Conservation (phyloP, 2,113 vertebrate genomes). For the Phyllopteryx taeniolatus region DNA sequence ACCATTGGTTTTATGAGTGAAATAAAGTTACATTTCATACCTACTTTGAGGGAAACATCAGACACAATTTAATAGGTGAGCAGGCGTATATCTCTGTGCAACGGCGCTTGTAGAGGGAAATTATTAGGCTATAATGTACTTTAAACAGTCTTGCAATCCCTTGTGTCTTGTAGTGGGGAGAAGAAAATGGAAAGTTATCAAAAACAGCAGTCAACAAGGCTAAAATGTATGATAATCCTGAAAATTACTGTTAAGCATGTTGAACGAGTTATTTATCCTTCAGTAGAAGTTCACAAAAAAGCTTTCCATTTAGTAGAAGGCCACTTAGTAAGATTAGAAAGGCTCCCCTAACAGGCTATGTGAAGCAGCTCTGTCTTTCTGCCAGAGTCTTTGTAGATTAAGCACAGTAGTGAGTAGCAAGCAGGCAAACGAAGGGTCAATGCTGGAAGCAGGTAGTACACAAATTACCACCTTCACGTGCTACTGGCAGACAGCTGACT, state of each 20-base stretch:
- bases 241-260: conserved; percentile 35
- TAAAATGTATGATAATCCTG: conserved; percentile 30
- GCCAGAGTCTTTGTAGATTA: conserved; percentile 65
- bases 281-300: conserved; percentile 33
- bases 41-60: not conserved
- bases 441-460: conserved; percentile 52
- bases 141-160: not conserved
- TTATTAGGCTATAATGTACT: not conserved
- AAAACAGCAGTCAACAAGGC: conserved; percentile 24
- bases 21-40: conserved; percentile 15
- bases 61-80: not conserved
- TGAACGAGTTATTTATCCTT: conserved; percentile 53
- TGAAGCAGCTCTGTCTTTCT: conserved; percentile 34
- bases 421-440: conserved; percentile 55
- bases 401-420: conserved; percentile 21
- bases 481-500: conserved; percentile 60
- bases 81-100: not conserved
- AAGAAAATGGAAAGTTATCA: conserved; percentile 32
- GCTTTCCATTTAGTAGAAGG: conserved; percentile 50
- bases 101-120: not conserved
- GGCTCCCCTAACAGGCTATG: conserved; percentile 39
- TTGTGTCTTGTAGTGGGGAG: conserved; percentile 28
- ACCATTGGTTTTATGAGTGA: conserved; percentile 8
- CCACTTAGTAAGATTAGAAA: conserved; percentile 62
- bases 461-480: conserved; percentile 33